Conservation (phyloP, 2,888 invertebrate genomes). For the Coenonympha arcania region DNA sequence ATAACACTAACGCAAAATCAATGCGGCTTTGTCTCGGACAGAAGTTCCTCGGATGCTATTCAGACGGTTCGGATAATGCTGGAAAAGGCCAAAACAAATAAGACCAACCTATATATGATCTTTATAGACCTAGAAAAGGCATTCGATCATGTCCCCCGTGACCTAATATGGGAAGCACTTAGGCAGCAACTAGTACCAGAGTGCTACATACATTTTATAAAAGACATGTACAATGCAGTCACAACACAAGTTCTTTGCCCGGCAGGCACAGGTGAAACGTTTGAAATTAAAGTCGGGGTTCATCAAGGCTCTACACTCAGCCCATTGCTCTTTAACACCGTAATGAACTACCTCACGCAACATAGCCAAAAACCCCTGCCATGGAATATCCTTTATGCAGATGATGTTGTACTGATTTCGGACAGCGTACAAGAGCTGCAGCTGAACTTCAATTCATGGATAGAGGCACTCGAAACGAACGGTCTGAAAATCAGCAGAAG, state of each 20-base stretch:
- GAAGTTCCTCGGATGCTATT: background rate
- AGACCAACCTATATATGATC: conserved; percentile 17
- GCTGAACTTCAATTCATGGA: background rate
- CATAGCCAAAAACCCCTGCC: background rate
- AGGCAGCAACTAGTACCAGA: conserved; percentile 14
- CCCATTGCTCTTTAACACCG: background rate
- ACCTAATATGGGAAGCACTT: conserved; percentile 18
- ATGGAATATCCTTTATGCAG: background rate
- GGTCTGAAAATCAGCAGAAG: background rate
- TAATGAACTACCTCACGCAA: background rate
- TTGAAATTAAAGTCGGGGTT: too few relatives aligned
- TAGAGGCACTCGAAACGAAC: background rate
- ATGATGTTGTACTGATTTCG: background rate
- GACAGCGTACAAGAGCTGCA: background rate
- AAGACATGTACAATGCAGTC: background rate
- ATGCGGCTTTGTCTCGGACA: background rate
- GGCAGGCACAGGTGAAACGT: background rate
- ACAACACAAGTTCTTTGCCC: background rate
- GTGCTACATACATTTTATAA: background rate
- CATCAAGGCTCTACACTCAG: too few relatives aligned
- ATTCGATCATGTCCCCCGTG: conserved; percentile 19
- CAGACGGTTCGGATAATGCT: conserved; percentile 1
- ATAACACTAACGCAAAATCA: background rate
- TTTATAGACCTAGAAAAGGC: conserved; percentile 24
- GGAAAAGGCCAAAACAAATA: conserved; percentile 16